Percentiles rank a stretch among this genome's conserved stretches.
phyloP scores from a whole-genome alignment of 1,140 invertebrate genomes.

The Pemphigus obesinymphae region DNA sequence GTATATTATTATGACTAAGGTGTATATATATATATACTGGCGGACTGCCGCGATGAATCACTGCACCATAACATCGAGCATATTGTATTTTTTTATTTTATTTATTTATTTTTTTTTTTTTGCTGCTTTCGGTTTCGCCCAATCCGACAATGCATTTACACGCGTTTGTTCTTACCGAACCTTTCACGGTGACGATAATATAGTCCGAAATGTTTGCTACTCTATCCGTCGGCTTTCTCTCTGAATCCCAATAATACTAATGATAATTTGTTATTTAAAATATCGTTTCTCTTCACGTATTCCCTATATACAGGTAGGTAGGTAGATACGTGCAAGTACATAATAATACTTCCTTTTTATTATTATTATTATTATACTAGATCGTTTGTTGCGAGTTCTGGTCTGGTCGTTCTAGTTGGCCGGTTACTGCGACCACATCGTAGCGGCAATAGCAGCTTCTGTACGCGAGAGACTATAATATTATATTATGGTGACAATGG shows the following conservation, averaged over 20 bases:
- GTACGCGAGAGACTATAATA: background rate
- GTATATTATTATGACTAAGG: background rate
- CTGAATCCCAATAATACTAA: background rate
- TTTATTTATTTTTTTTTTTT: background rate
- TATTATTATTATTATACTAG: background rate
- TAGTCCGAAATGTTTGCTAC: background rate
- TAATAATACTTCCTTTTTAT: background rate
- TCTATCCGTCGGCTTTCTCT: background rate
- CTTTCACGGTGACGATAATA: background rate
- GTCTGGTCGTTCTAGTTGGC: constrained; percentile 9
- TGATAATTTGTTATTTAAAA: background rate
- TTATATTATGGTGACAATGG: too few species aligned
- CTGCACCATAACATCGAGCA: background rate
- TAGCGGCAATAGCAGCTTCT: background rate
- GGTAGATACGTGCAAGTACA: background rate
- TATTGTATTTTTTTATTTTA: background rate
- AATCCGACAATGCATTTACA: background rate
- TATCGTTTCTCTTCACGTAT: background rate
- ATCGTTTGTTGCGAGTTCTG: background rate
- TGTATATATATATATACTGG: too few species aligned
- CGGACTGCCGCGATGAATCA: background rate
- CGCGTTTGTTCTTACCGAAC: background rate
- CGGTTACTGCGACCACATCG: background rate
- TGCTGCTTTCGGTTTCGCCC: background rate
- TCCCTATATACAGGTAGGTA: background rate